Evolutionary conservation across 2,888 invertebrate genomes (phyloP).

Genomic region (Phalangium opilio): DNA sequence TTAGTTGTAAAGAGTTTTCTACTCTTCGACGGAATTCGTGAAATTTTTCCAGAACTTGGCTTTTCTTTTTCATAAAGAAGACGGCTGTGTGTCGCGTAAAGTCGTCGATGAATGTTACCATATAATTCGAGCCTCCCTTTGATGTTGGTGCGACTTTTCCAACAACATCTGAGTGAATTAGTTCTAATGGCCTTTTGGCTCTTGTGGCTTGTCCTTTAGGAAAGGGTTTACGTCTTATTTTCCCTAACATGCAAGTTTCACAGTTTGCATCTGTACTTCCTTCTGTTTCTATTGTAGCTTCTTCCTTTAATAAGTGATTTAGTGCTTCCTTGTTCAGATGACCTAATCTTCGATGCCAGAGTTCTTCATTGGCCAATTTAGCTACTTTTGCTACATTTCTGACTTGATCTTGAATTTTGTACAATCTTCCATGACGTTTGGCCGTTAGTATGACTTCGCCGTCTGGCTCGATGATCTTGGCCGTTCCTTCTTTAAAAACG

Average conservation of each 20-base stretch:
- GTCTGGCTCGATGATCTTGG: background rate
- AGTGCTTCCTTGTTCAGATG: constrained; percentile 1
- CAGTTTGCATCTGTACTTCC: background rate
- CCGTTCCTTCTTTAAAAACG: constrained; percentile 4
- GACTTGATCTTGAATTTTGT: constrained; percentile 3
- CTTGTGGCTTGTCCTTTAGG: background rate
- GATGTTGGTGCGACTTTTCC: constrained; percentile 5
- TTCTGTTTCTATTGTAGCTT: too few relatives aligned
- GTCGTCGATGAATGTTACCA: constrained; percentile 4
- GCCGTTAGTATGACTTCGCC: constrained; percentile 1
- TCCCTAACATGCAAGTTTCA: background rate
- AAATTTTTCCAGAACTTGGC: too few relatives aligned
- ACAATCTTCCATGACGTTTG: constrained; percentile 3
- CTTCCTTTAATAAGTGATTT: background rate
- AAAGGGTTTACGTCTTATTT: constrained; percentile 5
- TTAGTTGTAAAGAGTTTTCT: too few relatives aligned
- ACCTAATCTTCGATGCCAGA: constrained; percentile 1
- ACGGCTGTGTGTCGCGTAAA: constrained; percentile 1
- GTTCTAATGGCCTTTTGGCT: constrained; percentile 4
- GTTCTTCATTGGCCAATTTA: constrained; percentile 1
- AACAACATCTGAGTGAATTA: constrained; percentile 6
- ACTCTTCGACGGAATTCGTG: too few relatives aligned
- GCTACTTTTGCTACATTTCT: background rate
- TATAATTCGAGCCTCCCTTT: constrained; percentile 2
- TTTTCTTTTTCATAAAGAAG: background rate